phyloP scores from a whole-genome alignment of 2,888 invertebrate species.

The Callyntrura sp. region DNA sequence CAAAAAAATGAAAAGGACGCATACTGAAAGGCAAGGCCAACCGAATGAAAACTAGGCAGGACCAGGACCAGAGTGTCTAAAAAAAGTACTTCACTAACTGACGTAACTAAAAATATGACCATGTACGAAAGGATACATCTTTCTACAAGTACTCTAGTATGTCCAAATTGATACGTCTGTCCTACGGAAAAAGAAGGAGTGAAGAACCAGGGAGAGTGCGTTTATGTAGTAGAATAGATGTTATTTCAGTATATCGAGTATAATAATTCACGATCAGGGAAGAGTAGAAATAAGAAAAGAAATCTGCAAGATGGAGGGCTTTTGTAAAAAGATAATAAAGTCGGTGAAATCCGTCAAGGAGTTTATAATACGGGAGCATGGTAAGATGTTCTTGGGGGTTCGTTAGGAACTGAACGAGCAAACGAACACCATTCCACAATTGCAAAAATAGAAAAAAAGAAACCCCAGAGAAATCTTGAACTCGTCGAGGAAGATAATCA shows the following conservation, averaged over 20 bases:
- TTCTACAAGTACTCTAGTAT: constrained; percentile 54
- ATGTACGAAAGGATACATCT: constrained; percentile 38
- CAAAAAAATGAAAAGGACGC: constrained; percentile 30
- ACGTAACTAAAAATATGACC: constrained; percentile 56
- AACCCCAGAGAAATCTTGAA: constrained; percentile 29
- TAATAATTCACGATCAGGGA: neutral
- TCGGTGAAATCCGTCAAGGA: neutral
- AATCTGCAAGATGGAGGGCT: neutral
- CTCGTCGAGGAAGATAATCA: neutral
- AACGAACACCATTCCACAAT: neutral
- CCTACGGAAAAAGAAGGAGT: neutral
- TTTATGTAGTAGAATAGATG: constrained; percentile 12
- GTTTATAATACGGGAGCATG: no score
- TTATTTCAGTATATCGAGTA: constrained; percentile 16
- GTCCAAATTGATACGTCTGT: constrained; percentile 57
- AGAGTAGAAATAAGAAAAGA: neutral
- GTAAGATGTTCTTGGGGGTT: no score
- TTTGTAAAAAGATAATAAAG: neutral
- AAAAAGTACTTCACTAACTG: constrained; percentile 42
- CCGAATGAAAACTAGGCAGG: constrained; percentile 28
- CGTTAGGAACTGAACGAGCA: neutral
- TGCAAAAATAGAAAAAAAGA: neutral
- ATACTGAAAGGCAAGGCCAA: constrained; percentile 54
- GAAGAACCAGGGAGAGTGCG: constrained; percentile 2
- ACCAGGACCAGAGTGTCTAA: constrained; percentile 56